These are phyloP conservation scores for Phyllostomus hastatus DNA, from an alignment of 2,113 vertebrate species.

Conservation along the genomic window DNA sequence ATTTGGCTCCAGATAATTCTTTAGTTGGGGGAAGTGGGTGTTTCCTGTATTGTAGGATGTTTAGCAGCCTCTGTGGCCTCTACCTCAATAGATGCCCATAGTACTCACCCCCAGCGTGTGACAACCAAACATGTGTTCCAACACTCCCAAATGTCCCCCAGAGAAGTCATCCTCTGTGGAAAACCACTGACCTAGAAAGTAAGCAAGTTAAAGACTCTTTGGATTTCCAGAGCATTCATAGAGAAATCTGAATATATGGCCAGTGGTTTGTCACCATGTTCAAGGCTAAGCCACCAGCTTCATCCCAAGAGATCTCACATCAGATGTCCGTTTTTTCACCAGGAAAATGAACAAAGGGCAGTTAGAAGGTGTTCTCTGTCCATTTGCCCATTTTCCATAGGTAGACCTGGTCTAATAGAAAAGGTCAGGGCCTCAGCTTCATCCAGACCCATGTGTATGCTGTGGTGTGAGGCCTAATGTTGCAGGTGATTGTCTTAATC, in stretches of 20 bases:
- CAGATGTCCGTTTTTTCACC: neutral
- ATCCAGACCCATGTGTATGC: neutral
- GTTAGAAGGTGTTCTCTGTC: neutral
- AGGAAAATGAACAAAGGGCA: neutral
- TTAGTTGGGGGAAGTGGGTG: neutral
- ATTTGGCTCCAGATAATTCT: neutral
- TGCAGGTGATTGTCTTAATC: neutral
- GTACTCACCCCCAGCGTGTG: neutral
- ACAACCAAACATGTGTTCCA: neutral
- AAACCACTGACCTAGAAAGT: neutral
- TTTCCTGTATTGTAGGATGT: neutral
- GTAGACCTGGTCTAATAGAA: neutral
- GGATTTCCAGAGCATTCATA: neutral
- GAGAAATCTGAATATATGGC: neutral
- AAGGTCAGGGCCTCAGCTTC: neutral
- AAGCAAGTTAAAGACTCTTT: neutral
- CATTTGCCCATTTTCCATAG: neutral
- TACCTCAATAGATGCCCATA: neutral
- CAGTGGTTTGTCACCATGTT: neutral
- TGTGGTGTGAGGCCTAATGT: neutral
- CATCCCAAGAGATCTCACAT: neutral
- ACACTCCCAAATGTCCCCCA: neutral
- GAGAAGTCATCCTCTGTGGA: neutral
- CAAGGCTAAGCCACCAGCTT: neutral
- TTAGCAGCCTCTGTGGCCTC: neutral